Conservation (phyloP, 2,888 invertebrate genomes). For the Agrotis segetum region DNA sequence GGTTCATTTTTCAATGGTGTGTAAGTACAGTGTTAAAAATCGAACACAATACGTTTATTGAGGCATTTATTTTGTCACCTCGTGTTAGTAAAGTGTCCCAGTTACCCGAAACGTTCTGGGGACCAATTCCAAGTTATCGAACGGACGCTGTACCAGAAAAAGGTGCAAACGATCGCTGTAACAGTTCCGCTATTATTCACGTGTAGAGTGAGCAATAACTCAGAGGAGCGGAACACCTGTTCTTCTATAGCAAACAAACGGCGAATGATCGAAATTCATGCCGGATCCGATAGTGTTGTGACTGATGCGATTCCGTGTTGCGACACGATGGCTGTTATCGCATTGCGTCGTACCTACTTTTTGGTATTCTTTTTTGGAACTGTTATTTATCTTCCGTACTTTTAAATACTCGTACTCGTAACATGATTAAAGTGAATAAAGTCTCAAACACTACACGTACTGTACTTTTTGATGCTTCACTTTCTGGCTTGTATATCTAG, state of each 20-base stretch:
- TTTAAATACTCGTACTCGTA: no score
- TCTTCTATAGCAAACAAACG: conserved; percentile 72
- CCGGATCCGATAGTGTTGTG: conserved; percentile 54
- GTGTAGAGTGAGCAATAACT: conserved; percentile 75
- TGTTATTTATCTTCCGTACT: conserved; percentile 8
- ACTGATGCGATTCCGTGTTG: conserved; percentile 54
- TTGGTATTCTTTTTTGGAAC: conserved; percentile 31
- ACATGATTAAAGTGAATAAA: no score
- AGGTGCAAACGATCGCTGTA: conserved; percentile 55
- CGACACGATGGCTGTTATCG: conserved; percentile 32
- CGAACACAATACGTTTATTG: not conserved
- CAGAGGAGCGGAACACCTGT: conserved; percentile 76
- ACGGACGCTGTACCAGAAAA: conserved; percentile 44
- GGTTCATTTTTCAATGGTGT: no score
- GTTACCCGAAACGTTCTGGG: conserved; percentile 19
- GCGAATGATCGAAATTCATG: conserved; percentile 64
- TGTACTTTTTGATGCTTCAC: no score
- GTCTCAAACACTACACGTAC: no score
- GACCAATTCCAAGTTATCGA: conserved; percentile 30
- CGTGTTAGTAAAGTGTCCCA: conserved; percentile 3
- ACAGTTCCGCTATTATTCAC: conserved; percentile 74
- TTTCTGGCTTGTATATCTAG: no score
- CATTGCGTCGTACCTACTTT: conserved; percentile 2
- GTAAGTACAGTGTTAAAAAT: not conserved
- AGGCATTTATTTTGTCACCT: not conserved